Conservation (phyloP, 2,113 vertebrate species). For the Motacilla alba region DNA sequence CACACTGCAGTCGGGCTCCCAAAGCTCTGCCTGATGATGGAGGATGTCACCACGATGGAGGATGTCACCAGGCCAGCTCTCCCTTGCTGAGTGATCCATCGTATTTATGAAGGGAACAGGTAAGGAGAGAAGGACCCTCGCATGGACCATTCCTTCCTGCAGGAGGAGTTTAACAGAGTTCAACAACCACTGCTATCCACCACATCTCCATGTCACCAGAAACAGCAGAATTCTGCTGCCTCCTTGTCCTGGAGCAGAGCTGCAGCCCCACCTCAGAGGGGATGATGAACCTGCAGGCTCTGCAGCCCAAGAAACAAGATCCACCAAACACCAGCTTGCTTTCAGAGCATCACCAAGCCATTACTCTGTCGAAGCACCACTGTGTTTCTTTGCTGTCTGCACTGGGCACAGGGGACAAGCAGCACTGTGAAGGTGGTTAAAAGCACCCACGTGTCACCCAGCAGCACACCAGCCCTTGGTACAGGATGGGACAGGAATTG, state of each 20-base stretch:
- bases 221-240: neutral
- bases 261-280: accelerated
- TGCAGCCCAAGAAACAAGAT: neutral
- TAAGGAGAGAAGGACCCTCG: neutral
- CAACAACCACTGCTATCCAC: neutral
- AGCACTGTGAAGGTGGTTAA: neutral
- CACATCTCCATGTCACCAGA: neutral
- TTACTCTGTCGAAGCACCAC: neutral
- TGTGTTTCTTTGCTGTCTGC: neutral
- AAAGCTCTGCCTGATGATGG: neutral
- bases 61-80: neutral
- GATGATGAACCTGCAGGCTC: neutral
- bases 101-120: neutral
- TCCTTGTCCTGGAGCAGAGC: neutral
- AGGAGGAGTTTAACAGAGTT: neutral
- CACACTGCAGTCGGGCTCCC: neutral
- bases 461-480: neutral
- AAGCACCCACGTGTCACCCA: neutral
- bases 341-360: neutral
- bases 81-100: neutral
- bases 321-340: neutral
- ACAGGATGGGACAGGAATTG: neutral
- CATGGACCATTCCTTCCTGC: neutral
- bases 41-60: neutral
- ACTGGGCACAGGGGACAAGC: neutral